Conservation (phyloP, 2,888 invertebrate species). For the Cabera pusaria region DNA sequence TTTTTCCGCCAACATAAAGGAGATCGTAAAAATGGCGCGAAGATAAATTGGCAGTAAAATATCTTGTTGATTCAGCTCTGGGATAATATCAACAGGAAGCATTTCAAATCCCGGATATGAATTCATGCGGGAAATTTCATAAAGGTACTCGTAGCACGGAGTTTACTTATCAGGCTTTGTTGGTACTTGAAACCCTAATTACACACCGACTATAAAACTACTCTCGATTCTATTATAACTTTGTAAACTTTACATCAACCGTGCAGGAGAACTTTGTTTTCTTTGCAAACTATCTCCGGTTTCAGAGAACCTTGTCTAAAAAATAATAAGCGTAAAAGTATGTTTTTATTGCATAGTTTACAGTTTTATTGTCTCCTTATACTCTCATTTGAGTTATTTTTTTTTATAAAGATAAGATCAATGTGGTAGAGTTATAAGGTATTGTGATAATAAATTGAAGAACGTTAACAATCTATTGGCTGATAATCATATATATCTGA, state of each 20-base stretch:
- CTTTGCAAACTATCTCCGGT: not conserved
- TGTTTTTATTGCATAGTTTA: too few relatives aligned
- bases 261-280: conserved; percentile 2
- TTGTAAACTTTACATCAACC: conserved; percentile 20
- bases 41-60: conserved; percentile 25
- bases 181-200: conserved; percentile 26
- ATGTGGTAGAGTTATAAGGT: too few relatives aligned
- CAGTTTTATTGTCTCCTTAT: too few relatives aligned
- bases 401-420: too few relatives aligned
- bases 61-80: conserved; percentile 20
- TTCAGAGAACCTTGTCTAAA: not conserved
- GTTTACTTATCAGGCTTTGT: conserved; percentile 6
- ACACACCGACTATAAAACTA: conserved; percentile 27
- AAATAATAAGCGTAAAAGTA: conserved; percentile 5
- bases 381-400: too few relatives aligned
- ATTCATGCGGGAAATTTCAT: conserved; percentile 15
- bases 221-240: conserved; percentile 29
- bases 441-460: too few relatives aligned
- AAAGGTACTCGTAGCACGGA: conserved; percentile 9
- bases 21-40: conserved; percentile 16
- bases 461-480: too few relatives aligned
- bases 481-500: too few relatives aligned
- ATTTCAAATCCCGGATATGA: conserved; percentile 20
- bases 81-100: conserved; percentile 18
- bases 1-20: conserved; percentile 13